Evolutionary conservation across 2,113 vertebrate genomes (phyloP), one percentile per base, ranked within the genome.

Genomic region (Mirza zaza): DNA sequence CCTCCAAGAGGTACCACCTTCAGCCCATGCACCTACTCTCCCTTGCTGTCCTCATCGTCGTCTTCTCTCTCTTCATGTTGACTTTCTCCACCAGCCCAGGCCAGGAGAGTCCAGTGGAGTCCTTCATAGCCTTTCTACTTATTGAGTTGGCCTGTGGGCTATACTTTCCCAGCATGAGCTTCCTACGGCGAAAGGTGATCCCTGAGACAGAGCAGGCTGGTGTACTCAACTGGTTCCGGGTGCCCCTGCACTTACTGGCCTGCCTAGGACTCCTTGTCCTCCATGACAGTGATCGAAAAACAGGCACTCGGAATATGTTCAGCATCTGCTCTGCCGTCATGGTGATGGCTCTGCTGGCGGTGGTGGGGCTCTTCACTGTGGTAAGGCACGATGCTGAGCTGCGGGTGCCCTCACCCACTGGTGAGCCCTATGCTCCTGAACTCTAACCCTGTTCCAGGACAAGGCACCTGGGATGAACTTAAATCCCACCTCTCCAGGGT

Each of bases 51-150:
- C 98, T 99, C 87, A 99, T 99, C 85, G 99, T 99, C 0, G 99
- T 99, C 97, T 99, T 99, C 97, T 99, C 99, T 71, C 99, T 99
- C 97, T 99, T 99, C 98, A 99, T 99, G 99, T 98, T 99, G 95
- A 99, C 98, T 18, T 99, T 99, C 98, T 99, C 99, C 86, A 99
- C 99, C 1, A 98, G 97, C 25, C 99, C 99, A 0, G 99, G 99
- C 36, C 99, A 99, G 94, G 99, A 99, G 39, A 98, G 98, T 81
- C 99, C 99, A 1, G 97, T 98, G 1, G 99, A 99, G 90, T 99
- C 99, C 79, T 99, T 99, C 76, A 97, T 99, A 11, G 99, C 99
- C 92, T 99, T 99, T 96, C 98, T 99, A 70, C 98, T 99, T 77
- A 99, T 99, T 8, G 99, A 99, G 91, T 97, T 99, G 85, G 99